A percentile compares a stretch with the other conserved stretches of the same genome.
Evolutionary conservation across 2,888 invertebrate genomes (phyloP).

Genomic region (Mesoligia furuncula): DNA sequence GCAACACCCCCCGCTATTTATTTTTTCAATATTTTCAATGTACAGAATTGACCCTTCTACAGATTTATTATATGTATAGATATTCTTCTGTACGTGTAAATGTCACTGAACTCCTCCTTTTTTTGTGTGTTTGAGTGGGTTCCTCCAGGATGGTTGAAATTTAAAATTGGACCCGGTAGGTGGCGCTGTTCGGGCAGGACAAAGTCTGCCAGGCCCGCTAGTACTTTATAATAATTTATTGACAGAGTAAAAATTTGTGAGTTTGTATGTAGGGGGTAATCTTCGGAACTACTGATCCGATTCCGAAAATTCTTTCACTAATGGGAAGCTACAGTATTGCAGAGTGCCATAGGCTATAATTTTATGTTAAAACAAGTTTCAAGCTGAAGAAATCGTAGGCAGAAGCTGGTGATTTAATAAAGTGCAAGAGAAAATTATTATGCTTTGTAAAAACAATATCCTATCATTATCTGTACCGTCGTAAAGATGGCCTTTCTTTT

Average conservation of each 20-base stretch:
- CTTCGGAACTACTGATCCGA: not conserved
- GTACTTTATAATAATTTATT: not conserved
- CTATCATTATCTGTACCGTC: not conserved
- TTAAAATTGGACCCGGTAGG: no score
- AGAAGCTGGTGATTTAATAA: no score
- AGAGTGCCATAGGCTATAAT: not conserved
- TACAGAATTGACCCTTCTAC: no score
- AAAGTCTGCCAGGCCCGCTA: no score
- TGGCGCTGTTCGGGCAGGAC: no score
- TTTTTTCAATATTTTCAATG: no score
- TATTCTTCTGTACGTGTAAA: no score
- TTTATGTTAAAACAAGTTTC: not conserved
- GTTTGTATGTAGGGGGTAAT: not conserved
- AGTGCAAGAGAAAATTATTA: not conserved
- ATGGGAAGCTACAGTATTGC: not conserved
- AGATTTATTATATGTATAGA: no score
- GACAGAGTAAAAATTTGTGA: not conserved
- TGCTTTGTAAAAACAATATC: not conserved
- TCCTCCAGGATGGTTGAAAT: no score
- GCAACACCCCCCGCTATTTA: no score
- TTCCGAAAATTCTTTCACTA: not conserved
- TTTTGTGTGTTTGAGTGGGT: no score
- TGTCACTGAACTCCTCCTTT: no score
- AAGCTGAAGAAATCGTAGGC: not conserved
- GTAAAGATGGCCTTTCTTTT: slow-evolving; percentile 11